Percentiles rank a stretch among this genome's conserved stretches.
phyloP scores from a whole-genome alignment of 2,888 invertebrate species.

The Cerastoderma edule region DNA sequence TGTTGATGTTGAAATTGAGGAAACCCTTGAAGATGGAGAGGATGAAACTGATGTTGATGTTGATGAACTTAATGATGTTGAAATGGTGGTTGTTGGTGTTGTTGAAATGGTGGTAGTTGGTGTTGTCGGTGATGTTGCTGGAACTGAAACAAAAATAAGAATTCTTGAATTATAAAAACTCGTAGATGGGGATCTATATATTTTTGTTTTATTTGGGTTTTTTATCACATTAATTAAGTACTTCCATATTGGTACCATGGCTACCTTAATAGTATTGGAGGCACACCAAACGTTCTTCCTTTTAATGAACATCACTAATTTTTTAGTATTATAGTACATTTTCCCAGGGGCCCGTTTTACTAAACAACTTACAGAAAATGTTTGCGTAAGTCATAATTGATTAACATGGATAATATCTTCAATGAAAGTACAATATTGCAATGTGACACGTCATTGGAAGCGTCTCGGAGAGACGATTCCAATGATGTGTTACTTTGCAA shows the following conservation, averaged over 20 bases:
- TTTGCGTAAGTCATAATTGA: too few species aligned
- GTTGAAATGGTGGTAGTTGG: constrained; percentile 35
- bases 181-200: too few species aligned
- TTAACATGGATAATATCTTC: too few species aligned
- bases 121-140: constrained; percentile 37
- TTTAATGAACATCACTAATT: background rate
- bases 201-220: background rate
- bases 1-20: background rate
- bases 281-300: background rate
- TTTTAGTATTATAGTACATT: too few species aligned
- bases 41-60: constrained; percentile 4
- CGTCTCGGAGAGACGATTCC: too few species aligned
- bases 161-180: too few species aligned
- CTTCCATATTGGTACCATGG: background rate
- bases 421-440: too few species aligned
- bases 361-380: too few species aligned
- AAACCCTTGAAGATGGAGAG: background rate
- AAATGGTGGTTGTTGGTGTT: constrained; percentile 18
- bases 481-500: too few species aligned
- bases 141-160: constrained; percentile 24
- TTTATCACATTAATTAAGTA: background rate
- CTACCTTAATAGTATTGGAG: background rate
- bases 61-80: constrained; percentile 5
- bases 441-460: too few species aligned
- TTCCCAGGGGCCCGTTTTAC: too few species aligned